Base-by-base conservation (phyloP, 2,797 vertebrate species). In the Tarsius wallacei region DNA sequence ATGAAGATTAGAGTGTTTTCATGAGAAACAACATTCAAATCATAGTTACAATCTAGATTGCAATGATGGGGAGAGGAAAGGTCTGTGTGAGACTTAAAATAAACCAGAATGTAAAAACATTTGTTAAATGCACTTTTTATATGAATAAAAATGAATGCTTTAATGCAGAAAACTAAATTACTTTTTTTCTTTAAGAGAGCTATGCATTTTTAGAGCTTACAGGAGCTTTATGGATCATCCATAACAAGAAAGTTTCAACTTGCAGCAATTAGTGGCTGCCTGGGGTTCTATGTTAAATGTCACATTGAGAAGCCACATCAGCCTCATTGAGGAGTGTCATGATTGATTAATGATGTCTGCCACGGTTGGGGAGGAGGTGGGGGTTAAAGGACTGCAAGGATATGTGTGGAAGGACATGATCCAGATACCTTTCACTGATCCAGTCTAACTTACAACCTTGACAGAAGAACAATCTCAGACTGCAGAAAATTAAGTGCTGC, bases 41-140 rank as follows among this genome's bases (percentile, higher is more conserved):
- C 47, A 74, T 59, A 94, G 90, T 73, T 82, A 51, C 13, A 71
- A 61, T 84, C 11, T 71, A 94, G n/a, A 93, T 4, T 81, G 78
- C 15, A 94, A 82, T 91, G 93, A 82, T 2, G 26, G 24, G 57
- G 19, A 85, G 17, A 78, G 13, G 28, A n/a, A 57, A 21, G 7
- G 8, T 61, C 42, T 91, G 10, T 3, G 47, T 26, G 42, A 97
- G 15, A 91, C n/a, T 85, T 57, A 26, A 93, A 94, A 85, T 90
- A 73, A 87, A 77, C 91, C 11, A 93, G 22, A 90, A 80, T 82
- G 93, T 36, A 74, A 92, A 84, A 96, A 59, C 74, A 91, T 63
- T 70, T 83, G 21, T 68, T 81, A 31, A 93, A 55, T 87, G 7
- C 51, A 68, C 55, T 88, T 97, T 97, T 90, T 68, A 91, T 78